Evolutionary conservation across 1,140 invertebrate genomes (phyloP).

Genomic region (Eupristina koningsbergeri): DNA sequence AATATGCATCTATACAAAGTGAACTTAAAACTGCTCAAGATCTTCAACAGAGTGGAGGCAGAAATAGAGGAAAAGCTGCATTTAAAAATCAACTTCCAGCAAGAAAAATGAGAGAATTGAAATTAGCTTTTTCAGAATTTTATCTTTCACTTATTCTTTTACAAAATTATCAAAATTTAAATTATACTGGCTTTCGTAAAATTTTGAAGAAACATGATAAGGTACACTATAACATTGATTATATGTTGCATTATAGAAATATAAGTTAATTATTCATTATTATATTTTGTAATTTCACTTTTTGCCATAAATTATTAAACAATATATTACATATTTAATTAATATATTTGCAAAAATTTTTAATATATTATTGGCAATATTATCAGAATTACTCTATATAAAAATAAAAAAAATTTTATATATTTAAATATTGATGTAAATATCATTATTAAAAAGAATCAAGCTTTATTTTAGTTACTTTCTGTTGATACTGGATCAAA

Average conservation of each 20-base stretch:
- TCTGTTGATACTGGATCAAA: constrained; percentile 83
- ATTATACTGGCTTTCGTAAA: constrained; percentile 99
- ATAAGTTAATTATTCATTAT: background rate
- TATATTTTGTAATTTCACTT: background rate
- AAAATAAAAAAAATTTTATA: background rate
- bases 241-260: too few species aligned
- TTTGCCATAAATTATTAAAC: background rate
- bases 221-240: too few species aligned
- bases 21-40: constrained; percentile 87
- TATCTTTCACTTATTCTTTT: constrained; percentile 96
- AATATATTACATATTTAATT: background rate
- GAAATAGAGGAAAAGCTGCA: constrained; percentile 73
- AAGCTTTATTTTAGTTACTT: constrained; percentile 74
- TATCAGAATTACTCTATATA: background rate
- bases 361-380: background rate
- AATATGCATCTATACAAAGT: constrained; percentile 91
- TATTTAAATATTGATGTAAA: background rate
- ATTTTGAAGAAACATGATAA: constrained; percentile 99
- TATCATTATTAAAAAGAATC: background rate
- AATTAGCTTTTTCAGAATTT: constrained; percentile 99
- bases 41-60: constrained; percentile 75
- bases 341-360: background rate
- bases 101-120: constrained; percentile 92
- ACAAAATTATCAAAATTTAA: constrained; percentile 94
- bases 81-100: constrained; percentile 77